These are phyloP conservation scores for Brenthis daphne DNA, from an alignment of 2,888 invertebrate species.

Conservation along the genomic window DNA sequence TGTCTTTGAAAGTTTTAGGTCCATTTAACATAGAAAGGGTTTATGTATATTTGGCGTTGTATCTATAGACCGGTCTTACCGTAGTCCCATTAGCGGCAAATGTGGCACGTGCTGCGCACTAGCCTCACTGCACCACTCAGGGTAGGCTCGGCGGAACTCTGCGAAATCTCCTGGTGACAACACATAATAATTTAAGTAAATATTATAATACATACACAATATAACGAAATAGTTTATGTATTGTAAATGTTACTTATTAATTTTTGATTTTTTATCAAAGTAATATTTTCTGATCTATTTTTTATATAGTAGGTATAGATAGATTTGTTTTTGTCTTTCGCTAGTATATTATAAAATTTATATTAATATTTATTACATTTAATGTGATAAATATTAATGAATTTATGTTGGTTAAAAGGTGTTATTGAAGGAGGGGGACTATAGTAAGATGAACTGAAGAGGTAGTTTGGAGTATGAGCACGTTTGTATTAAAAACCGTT, in stretches of 20 bases:
- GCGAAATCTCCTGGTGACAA: constrained; percentile 90
- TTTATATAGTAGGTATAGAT: no score
- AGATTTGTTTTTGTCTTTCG: no score
- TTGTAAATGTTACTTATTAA: no score
- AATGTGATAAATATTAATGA: no score
- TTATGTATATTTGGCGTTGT: constrained; percentile 6
- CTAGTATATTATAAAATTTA: no score
- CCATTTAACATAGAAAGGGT: not conserved
- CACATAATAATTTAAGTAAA: constrained; percentile 1
- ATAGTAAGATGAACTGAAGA: constrained; percentile 6
- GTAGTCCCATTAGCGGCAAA: constrained; percentile 81
- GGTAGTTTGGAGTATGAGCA: constrained; percentile 33
- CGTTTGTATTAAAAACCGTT: constrained; percentile 37
- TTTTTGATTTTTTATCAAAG: no score
- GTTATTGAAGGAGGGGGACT: no score
- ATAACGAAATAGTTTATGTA: no score
- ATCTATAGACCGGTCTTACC: constrained; percentile 54
- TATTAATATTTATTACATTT: no score
- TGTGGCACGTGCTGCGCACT: constrained; percentile 84
- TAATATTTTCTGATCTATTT: no score
- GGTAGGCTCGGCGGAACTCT: constrained; percentile 91
- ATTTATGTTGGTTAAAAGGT: no score
- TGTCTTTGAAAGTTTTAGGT: no score
- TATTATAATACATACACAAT: not conserved
- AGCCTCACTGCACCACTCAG: constrained; percentile 94